phyloP scores from a whole-genome alignment of 2,113 vertebrate genomes.

The Nothoprocta perdicaria region DNA sequence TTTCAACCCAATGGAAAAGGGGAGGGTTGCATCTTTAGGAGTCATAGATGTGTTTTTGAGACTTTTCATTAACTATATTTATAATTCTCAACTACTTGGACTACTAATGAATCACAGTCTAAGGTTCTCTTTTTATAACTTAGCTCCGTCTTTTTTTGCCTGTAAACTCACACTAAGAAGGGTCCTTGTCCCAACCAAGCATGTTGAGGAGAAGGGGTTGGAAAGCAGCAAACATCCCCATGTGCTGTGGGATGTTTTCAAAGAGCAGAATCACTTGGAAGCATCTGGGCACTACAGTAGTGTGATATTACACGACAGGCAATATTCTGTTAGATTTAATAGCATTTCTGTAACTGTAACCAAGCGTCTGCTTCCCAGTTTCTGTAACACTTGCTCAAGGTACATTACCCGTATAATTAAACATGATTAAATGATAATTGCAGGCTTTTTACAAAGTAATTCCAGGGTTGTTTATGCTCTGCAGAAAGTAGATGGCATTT shows the following conservation, averaged over 20 bases:
- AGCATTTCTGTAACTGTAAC: constrained; percentile 3
- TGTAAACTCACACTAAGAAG: background rate
- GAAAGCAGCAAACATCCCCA: background rate
- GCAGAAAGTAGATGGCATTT: constrained; percentile 23
- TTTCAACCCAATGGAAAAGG: background rate
- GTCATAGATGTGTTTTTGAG: background rate
- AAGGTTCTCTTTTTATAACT: background rate
- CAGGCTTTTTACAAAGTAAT: constrained; percentile 49
- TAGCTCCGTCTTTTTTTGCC: background rate
- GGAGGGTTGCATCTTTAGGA: background rate
- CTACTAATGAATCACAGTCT: background rate
- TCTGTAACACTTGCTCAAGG: constrained; percentile 63
- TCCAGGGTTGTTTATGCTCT: constrained; percentile 57
- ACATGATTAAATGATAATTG: constrained; percentile 70
- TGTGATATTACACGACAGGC: background rate
- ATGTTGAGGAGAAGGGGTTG: background rate
- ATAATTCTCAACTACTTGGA: no score
- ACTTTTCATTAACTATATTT: background rate
- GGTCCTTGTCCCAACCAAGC: background rate
- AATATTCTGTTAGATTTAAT: constrained; percentile 6
- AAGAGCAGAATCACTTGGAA: background rate
- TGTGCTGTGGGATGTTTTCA: background rate
- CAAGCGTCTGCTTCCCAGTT: constrained; percentile 37
- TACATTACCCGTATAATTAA: constrained; percentile 74
- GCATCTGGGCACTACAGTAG: background rate